Evolutionary conservation across 1,140 invertebrate genomes (phyloP).

Genomic region (Seison nebaliae): DNA sequence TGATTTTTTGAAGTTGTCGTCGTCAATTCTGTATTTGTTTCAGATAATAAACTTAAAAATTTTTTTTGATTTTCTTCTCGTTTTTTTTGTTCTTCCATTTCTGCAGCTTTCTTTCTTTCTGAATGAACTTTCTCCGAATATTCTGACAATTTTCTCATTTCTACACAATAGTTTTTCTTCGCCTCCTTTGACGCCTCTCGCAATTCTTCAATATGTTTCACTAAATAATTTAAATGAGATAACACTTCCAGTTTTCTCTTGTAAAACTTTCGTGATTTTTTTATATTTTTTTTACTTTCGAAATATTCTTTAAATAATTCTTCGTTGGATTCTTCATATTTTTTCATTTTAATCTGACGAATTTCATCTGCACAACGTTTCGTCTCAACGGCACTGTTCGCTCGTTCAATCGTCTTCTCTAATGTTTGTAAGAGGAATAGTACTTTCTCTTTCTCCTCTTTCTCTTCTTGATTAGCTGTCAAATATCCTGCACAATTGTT

Average conservation of each 20-base stretch:
- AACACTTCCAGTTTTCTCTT: neutral
- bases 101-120: neutral
- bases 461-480: too few species aligned
- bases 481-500: too few species aligned
- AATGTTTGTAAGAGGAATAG: neutral
- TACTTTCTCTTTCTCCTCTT: neutral
- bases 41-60: slow-evolving; percentile 1
- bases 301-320: neutral
- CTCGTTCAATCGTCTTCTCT: neutral
- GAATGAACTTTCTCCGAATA: neutral
- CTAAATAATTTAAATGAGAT: neutral
- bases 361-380: neutral
- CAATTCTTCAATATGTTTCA: neutral
- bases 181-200: neutral
- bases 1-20: too few species aligned
- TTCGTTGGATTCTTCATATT: too few species aligned
- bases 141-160: neutral
- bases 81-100: neutral
- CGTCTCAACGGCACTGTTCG: neutral
- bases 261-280: neutral
- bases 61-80: neutral
- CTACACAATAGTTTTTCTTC: neutral
- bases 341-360: neutral
- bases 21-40: too few species aligned
- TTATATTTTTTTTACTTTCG: neutral